phyloP scores from a whole-genome alignment of 2,113 vertebrate species.

The Petroica traversi region DNA sequence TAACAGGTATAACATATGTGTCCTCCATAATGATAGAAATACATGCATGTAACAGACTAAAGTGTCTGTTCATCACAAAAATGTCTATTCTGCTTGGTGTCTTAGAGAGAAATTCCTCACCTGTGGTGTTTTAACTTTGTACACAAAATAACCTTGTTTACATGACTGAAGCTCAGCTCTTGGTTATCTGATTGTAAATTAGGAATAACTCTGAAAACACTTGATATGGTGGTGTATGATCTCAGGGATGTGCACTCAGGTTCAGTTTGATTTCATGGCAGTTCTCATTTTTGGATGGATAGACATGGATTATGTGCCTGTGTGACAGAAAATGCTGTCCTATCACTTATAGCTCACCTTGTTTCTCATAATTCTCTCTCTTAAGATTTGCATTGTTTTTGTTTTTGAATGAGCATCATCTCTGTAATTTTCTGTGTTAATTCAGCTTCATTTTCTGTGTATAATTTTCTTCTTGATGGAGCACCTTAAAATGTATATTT shows the following conservation, averaged over 20 bases:
- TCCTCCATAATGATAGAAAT: not conserved
- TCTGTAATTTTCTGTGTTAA: not conserved
- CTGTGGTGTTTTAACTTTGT: not conserved
- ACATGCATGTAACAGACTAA: not conserved
- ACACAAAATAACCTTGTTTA: not conserved
- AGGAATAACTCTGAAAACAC: not conserved
- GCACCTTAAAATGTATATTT: not conserved
- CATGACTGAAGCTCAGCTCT: not conserved
- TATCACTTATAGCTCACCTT: not conserved
- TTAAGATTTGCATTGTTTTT: not conserved
- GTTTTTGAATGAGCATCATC: not conserved
- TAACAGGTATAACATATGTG: not conserved
- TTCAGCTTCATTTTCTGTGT: not conserved
- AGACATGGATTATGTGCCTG: not conserved
- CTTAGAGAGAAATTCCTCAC: not conserved
- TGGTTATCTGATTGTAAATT: not conserved
- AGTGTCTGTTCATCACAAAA: not conserved
- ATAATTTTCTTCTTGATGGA: not conserved
- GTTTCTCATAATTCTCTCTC: not conserved
- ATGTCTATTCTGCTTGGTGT: not conserved
- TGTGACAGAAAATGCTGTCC: not conserved
- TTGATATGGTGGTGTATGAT: not conserved
- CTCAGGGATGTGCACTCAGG: not conserved
- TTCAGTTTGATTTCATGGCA: not conserved
- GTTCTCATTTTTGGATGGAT: not conserved